These are phyloP conservation scores for Campoletis sonorensis DNA, from an alignment of 1,140 invertebrate genomes.

Conservation along the genomic window DNA sequence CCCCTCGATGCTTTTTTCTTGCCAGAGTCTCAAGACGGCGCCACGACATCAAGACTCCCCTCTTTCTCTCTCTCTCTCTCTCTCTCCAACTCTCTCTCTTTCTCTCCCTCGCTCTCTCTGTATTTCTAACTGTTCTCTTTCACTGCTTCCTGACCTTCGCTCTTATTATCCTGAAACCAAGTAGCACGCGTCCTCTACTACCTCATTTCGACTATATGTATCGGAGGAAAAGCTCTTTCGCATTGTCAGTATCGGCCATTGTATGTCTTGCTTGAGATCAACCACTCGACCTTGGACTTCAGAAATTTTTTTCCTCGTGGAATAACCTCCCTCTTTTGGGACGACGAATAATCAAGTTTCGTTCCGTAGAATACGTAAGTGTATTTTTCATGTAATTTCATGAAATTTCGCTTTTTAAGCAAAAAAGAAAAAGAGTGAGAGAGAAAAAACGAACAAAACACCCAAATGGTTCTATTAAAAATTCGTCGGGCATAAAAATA, in stretches of 20 bases:
- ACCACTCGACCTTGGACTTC: neutral
- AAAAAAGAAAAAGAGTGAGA: no score
- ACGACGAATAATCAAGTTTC: no score
- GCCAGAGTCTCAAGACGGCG: neutral
- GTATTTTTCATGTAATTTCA: no score
- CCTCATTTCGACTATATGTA: neutral
- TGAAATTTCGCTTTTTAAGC: no score
- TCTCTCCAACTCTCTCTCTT: no score
- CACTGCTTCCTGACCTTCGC: slow-evolving; percentile 5
- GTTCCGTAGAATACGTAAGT: no score
- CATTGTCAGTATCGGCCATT: neutral
- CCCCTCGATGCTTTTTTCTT: neutral
- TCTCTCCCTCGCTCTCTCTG: neutral
- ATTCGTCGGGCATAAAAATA: no score
- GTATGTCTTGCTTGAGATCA: neutral
- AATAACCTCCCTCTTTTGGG: neutral
- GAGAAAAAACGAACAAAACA: no score
- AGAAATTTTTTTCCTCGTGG: neutral
- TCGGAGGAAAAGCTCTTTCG: neutral
- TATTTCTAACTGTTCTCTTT: neutral
- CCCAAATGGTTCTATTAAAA: no score
- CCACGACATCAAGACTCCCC: neutral
- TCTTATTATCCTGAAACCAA: neutral
- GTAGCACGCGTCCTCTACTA: neutral
- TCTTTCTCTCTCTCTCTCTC: no score